Conservation (phyloP, 2,113 vertebrate species). For the Xerus inauris region DNA sequence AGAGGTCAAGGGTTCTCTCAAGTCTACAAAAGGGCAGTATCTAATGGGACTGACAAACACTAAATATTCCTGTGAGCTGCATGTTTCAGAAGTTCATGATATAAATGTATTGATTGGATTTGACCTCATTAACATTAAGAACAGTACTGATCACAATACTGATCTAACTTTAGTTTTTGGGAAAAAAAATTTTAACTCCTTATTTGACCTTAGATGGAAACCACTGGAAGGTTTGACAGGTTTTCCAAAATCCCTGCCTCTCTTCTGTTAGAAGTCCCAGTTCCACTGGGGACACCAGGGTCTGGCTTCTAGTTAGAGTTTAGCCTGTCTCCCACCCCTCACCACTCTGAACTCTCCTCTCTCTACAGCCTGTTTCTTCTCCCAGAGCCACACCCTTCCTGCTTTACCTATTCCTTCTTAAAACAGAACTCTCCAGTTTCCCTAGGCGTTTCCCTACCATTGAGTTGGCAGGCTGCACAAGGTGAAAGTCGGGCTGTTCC, state of each 20-base stretch:
- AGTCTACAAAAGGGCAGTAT: not conserved
- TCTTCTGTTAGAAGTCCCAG: not conserved
- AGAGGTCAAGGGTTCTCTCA: not conserved
- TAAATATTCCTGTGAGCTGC: not conserved
- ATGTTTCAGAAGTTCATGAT: not conserved
- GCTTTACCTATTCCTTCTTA: not conserved
- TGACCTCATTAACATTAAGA: conserved; percentile 10
- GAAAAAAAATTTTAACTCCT: conserved; percentile 30
- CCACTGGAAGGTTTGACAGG: not conserved
- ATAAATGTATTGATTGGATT: not conserved
- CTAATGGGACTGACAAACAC: not conserved
- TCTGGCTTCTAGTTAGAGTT: not conserved
- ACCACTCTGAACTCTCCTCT: not conserved
- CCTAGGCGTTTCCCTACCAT: conserved; percentile 53
- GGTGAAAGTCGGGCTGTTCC: not conserved
- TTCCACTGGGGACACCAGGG: not conserved
- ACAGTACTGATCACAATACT: not conserved
- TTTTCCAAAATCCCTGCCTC: not conserved
- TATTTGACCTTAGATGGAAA: not conserved
- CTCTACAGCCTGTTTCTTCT: not conserved
- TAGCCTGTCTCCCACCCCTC: not conserved
- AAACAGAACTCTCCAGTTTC: not conserved
- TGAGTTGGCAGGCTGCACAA: not conserved
- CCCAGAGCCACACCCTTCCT: not conserved
- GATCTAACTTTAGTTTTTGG: not conserved